Conservation (phyloP, 2,113 vertebrate genomes). For the Heteronetta atricapilla region DNA sequence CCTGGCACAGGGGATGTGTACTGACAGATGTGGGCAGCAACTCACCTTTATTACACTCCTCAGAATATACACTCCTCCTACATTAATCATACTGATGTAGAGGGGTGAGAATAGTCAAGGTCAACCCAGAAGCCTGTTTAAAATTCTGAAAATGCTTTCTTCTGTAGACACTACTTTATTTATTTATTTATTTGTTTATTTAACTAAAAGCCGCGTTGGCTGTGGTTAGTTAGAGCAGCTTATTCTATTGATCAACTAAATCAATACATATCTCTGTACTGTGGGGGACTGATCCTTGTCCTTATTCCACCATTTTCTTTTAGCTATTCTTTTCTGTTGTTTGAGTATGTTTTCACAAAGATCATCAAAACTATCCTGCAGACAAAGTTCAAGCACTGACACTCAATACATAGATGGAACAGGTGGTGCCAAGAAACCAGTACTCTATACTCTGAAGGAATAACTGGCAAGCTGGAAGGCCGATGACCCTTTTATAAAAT, state of each 20-base stretch:
- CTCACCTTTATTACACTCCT: neutral
- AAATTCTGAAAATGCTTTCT: neutral
- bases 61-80: neutral
- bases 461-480: neutral
- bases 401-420: neutral
- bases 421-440: accelerated
- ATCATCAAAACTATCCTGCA: neutral
- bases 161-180: neutral
- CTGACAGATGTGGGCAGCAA: neutral
- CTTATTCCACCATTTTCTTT: neutral
- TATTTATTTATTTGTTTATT: neutral
- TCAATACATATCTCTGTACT: neutral
- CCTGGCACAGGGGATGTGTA: neutral
- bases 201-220: neutral
- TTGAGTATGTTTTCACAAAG: neutral
- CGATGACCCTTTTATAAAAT: neutral
- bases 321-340: neutral
- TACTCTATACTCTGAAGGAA: neutral
- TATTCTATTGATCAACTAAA: neutral
- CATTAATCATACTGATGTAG: neutral
- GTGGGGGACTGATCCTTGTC: neutral
- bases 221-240: neutral
- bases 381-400: neutral
- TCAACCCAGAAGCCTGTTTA: neutral
- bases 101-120: neutral